Base-by-base conservation (phyloP, 2,113 vertebrate species). In the Scortum barcoo region DNA sequence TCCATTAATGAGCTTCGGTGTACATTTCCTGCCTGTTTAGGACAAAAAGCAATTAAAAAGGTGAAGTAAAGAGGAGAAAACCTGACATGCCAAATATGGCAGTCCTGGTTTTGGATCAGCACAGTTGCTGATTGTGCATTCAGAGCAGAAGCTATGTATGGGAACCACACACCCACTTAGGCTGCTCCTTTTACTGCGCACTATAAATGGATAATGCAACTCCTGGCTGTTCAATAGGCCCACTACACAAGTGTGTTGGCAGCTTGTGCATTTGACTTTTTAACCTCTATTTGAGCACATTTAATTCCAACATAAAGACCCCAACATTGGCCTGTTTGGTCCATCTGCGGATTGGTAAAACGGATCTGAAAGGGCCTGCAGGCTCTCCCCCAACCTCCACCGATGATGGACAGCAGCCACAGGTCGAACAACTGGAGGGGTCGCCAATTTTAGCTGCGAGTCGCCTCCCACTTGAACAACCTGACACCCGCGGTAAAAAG, bases 201-300 rank as follows among this genome's bases (percentile, higher is more conserved):
- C 96, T 96, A 95, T 95, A 95, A 95, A 93, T 94, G 87, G 92
- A 87, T 71, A 83, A 84, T 12, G 63, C 54, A 75, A 90, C 86
- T n/a, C 61, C 70, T 74, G 77, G 57, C 89, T 88, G 51, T 48
- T 84, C 3, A 24, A 10, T 30, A 56, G 30, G 5, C 1, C 44
- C 5, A 76, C 71, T 38, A 53, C 71, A 51, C 8, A 19, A 14
- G 13, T 46, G 0, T 3, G 17, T 12, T 67, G 65, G 38, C 9
- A 11, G 1, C 8, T 42, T 51, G 13, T 61, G 36, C 7, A 5
- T 42, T 30, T 3, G 22, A 48, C 22, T 46, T 19, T 8, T 53
- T 7, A 16, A 44, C 16, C 50, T 16, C 0, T 6, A 42, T n/a
- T 57, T 16, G 2, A 63, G 51, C 33, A 3, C 0, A 1, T 20